Evolutionary conservation across 2,113 vertebrate species (phyloP).

Genomic region (Mionectes macconnelli): DNA sequence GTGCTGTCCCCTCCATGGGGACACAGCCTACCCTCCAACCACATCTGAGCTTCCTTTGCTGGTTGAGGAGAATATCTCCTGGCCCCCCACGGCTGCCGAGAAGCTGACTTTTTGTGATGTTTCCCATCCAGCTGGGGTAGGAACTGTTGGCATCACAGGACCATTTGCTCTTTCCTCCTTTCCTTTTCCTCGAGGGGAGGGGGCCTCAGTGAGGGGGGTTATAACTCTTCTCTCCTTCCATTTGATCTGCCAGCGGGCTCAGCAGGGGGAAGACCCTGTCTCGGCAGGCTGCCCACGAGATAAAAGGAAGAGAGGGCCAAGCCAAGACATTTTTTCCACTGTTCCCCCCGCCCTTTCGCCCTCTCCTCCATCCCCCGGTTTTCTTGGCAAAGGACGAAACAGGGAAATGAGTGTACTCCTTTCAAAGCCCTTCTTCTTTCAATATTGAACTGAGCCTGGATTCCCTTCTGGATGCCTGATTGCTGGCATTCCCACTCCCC

Average conservation of each 20-base stretch:
- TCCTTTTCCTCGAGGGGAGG: neutral
- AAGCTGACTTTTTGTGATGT: neutral
- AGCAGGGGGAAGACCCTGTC: conserved; percentile 42
- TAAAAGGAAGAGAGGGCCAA: conserved; percentile 54
- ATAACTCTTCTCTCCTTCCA: conserved; percentile 40
- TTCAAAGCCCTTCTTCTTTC: conserved; percentile 64
- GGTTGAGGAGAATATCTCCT: neutral
- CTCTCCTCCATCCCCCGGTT: neutral
- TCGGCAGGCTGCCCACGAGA: conserved; percentile 30
- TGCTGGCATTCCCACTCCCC: conserved; percentile 30
- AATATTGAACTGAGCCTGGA: conserved; percentile 37
- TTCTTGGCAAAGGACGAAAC: conserved; percentile 66
- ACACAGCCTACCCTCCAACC: fast-evolving
- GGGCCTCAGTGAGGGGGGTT: fast-evolving
- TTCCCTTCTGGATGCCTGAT: conserved; percentile 63
- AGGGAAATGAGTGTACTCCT: conserved; percentile 22
- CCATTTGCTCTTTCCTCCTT: neutral
- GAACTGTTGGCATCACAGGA: neutral
- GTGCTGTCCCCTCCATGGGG: neutral
- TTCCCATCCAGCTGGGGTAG: neutral
- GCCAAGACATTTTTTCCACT: conserved; percentile 60
- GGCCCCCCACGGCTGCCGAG: neutral
- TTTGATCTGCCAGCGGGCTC: conserved; percentile 61
- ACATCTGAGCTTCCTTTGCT: neutral
- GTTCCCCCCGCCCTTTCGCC: neutral